Conservation (phyloP, 2,888 invertebrate genomes). For the Pristionchus mayeri region DNA sequence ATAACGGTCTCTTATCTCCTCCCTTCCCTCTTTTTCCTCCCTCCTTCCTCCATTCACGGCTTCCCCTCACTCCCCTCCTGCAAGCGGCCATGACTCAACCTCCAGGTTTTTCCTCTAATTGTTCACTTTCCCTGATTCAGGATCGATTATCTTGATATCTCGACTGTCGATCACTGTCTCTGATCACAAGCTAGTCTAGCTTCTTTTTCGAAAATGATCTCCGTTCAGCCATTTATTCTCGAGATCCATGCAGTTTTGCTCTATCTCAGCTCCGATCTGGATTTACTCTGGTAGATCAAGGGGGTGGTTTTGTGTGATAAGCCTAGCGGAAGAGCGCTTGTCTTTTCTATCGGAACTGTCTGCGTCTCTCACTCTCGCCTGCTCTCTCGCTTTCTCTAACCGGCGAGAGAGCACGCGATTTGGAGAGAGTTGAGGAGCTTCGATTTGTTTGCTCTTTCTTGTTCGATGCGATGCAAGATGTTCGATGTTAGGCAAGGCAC, state of each 20-base stretch:
- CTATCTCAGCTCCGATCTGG: not conserved
- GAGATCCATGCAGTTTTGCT: not conserved
- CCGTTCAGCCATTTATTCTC: not conserved
- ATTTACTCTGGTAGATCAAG: constrained; percentile 31
- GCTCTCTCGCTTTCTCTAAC: not conserved
- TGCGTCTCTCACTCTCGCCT: not conserved
- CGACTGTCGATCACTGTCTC: not conserved
- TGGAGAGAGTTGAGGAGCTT: not conserved
- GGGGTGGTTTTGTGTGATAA: not conserved
- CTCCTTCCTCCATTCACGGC: constrained; percentile 26
- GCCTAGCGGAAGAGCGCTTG: not conserved
- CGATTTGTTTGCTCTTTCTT: not conserved
- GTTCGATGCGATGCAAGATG: constrained; percentile 30
- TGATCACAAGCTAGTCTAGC: no score
- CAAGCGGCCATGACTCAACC: not conserved
- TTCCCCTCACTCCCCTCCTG: not conserved
- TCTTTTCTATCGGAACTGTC: not conserved
- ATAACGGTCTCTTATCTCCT: not conserved
- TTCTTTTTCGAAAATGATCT: not conserved
- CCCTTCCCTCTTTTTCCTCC: constrained; percentile 7
- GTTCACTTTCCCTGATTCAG: no score
- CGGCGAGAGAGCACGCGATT: not conserved
- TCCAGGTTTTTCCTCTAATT: not conserved
- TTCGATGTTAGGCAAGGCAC: not conserved
- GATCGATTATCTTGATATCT: no score